Conservation (phyloP, 2,113 vertebrate species). For the Herpailurus yagouaroundi region DNA sequence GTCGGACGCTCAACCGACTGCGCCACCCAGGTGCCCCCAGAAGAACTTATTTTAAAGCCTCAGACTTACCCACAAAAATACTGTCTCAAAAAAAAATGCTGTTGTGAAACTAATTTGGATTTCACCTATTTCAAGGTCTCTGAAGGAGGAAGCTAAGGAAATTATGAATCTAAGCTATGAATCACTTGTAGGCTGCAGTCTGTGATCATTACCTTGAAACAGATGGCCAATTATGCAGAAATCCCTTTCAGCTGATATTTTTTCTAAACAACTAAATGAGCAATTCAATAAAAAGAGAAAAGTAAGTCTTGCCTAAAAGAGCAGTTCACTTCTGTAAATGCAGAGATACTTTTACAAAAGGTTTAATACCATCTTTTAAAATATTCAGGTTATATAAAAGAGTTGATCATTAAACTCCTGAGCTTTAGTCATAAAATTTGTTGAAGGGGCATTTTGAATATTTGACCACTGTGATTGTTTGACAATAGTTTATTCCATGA, state of each 20-base stretch:
- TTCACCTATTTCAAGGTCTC: not conserved
- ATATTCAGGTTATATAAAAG: conserved; percentile 39
- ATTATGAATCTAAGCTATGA: not conserved
- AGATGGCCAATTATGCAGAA: conserved; percentile 68
- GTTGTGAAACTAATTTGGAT: not conserved
- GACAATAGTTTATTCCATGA: not conserved
- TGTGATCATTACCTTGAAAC: conserved; percentile 56
- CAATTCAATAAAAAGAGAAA: conserved; percentile 14
- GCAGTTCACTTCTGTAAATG: conserved; percentile 19
- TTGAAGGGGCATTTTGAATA: conserved; percentile 37
- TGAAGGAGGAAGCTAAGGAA: not conserved
- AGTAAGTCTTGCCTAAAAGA: conserved; percentile 39
- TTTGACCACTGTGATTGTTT: conserved; percentile 6
- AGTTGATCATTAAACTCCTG: not conserved
- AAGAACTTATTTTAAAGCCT: not conserved
- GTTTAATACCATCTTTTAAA: not conserved
- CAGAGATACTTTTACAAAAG: not conserved
- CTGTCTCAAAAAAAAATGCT: not conserved
- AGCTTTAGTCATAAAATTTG: not conserved
- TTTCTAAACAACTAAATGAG: conserved; percentile 37
- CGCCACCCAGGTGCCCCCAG: too few species aligned
- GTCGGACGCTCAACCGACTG: too few species aligned
- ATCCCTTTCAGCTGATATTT: not conserved
- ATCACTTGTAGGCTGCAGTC: not conserved
- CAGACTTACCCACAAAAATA: not conserved